Base-by-base conservation (phyloP, 2,888 invertebrate species). In the Amblyteles armatorius region DNA sequence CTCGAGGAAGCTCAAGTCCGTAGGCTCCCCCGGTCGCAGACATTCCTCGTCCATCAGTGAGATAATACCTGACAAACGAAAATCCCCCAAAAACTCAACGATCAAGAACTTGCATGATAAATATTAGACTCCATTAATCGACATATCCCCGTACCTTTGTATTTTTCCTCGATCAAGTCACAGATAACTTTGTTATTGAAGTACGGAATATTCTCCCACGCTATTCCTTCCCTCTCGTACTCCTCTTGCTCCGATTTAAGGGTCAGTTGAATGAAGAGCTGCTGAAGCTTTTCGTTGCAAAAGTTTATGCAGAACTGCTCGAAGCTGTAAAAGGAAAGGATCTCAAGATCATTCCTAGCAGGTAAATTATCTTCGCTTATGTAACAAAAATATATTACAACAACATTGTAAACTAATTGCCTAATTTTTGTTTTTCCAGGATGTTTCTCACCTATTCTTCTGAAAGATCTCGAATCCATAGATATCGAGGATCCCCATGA, bases 281-380 rank as follows among this genome's bases (percentile, higher is more conserved):
- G 98, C 93, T 99, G 98, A 84, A 99, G 95, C 94, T 99, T 99
- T 94, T 99, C 98, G 93, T 99, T 99, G 94, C 98, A 99, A 94
- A 97, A 98, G 94, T 99, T 99, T 86, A 99, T 99, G 94, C 98
- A 98, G 93, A 99, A 97, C 94, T 99, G 98, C 93, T 97, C 97
- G 93, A 97, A 97, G 91, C 97, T 97, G 91, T 83, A 93, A 84
- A 60, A 50, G 11, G 52, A 76, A 63, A 29, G 5, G 3, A 7
- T 57, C 22, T 57, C 13, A 29, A 26, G 1, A 4, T 36, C 16
- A 33, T 22, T 73, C 33, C 1, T 19, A 11, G 13, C 29, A 40
- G 67, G 19, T 9, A 0, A 11, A 44, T 3, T 67, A 2, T 22
- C 6, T 67, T 44, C 5, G 36, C 48, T 33, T 5, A 44, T 13